phyloP scores from a whole-genome alignment of 1,140 invertebrate genomes.

The Cydia amplana region DNA sequence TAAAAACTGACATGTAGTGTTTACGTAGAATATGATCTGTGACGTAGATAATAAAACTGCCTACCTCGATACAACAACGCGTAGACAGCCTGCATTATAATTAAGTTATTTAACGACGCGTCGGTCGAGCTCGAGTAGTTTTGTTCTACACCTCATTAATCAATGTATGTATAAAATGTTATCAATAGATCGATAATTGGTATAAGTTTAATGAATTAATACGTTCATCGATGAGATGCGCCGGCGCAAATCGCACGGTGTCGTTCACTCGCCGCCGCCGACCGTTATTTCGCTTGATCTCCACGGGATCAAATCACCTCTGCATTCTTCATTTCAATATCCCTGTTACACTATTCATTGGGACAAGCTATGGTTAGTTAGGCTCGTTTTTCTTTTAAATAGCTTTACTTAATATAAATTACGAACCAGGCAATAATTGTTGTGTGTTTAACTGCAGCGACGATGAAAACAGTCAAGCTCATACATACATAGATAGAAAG shows the following conservation, averaged over 20 bases:
- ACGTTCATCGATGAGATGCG: constrained; percentile 31
- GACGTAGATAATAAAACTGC: neutral
- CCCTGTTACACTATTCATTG: neutral
- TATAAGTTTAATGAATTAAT: constrained; percentile 14
- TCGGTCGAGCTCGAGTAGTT: constrained; percentile 4
- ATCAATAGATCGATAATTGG: constrained; percentile 26
- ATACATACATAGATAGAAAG: too few species aligned
- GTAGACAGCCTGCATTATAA: neutral
- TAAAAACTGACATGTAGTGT: neutral
- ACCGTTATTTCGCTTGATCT: constrained; percentile 41
- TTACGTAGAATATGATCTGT: too few species aligned
- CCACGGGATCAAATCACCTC: constrained; percentile 19
- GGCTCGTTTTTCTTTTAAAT: neutral
- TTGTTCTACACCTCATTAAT: constrained; percentile 17
- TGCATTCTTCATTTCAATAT: constrained; percentile 21
- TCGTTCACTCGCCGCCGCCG: constrained; percentile 43
- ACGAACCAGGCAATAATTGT: too few species aligned
- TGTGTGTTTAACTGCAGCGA: neutral
- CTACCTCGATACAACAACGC: neutral
- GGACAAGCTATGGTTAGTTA: neutral
- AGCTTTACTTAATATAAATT: too few species aligned
- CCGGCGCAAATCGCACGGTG: constrained; percentile 43
- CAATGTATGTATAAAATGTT: neutral
- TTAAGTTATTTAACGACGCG: neutral
- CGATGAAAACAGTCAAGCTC: neutral